A percentile compares a stretch with the other conserved stretches of the same genome.
Conservation (phyloP, 2,113 vertebrate species). For the Butorides virescens region DNA sequence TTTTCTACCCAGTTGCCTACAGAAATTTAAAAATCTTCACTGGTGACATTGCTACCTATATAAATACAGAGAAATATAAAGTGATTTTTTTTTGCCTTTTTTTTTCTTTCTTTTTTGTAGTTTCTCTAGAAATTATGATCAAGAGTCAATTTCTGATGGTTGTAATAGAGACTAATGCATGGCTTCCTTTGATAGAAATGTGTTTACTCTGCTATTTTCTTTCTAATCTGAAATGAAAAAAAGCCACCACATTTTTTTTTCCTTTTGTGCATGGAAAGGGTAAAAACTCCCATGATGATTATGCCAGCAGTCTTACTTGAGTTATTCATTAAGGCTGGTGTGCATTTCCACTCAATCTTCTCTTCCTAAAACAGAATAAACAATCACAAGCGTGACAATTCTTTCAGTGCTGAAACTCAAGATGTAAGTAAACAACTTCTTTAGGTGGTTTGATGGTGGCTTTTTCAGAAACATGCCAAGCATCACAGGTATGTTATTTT, state of each 20-base stretch:
- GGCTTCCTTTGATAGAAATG: background rate
- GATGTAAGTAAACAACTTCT: background rate
- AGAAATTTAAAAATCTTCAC: background rate
- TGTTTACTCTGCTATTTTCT: background rate
- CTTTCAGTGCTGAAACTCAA: background rate
- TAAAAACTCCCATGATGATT: background rate
- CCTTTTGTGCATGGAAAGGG: background rate
- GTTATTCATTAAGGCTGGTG: background rate
- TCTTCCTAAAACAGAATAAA: slow-evolving; percentile 27
- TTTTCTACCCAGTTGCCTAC: background rate
- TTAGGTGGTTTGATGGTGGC: background rate
- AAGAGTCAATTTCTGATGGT: background rate
- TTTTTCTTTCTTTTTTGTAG: background rate
- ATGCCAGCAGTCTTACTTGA: background rate
- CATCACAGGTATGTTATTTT: background rate
- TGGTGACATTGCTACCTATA: background rate
- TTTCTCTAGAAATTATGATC: background rate
- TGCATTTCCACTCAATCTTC: background rate
- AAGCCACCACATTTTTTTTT: background rate
- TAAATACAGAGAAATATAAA: background rate
- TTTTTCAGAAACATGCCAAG: background rate
- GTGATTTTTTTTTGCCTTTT: fast-evolving
- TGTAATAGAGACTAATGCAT: background rate
- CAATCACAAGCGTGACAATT: background rate
- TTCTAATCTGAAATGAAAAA: background rate